Evolutionary conservation across 2,113 vertebrate genomes (phyloP).

Genomic region (Sakesphorus luctuosus): DNA sequence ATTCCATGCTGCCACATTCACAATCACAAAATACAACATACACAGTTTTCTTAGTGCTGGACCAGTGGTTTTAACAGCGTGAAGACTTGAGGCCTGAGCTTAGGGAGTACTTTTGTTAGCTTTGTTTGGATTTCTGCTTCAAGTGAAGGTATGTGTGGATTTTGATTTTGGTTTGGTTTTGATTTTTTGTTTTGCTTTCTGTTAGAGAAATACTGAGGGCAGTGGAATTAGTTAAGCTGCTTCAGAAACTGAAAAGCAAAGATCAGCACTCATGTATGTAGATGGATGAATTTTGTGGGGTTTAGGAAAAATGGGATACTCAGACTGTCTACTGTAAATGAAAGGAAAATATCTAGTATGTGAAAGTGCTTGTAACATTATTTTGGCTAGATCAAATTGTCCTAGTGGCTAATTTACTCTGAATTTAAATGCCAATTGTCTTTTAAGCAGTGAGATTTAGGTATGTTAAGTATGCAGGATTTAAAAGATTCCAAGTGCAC

Average conservation of each 20-base stretch:
- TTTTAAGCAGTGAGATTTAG: background rate
- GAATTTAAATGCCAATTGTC: background rate
- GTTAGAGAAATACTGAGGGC: background rate
- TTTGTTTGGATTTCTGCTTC: background rate
- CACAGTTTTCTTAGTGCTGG: background rate
- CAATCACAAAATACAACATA: background rate
- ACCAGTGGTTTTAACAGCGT: background rate
- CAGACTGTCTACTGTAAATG: background rate
- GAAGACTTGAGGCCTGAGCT: background rate
- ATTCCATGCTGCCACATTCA: background rate
- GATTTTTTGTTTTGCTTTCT: background rate
- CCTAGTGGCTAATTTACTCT: background rate
- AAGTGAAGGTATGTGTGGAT: background rate
- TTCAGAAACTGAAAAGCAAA: background rate
- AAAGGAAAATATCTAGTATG: background rate
- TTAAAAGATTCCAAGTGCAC: background rate
- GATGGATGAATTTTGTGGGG: background rate
- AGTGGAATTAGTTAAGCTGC: background rate
- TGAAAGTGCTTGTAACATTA: background rate
- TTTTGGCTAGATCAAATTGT: background rate
- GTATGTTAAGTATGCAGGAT: background rate
- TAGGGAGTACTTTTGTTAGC: background rate
- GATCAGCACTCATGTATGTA: background rate
- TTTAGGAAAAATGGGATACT: background rate
- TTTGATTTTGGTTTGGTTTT: background rate